These are phyloP conservation scores for Kryptolebias marmoratus DNA, from an alignment of 2,113 vertebrate genomes.

Conservation along the genomic window DNA sequence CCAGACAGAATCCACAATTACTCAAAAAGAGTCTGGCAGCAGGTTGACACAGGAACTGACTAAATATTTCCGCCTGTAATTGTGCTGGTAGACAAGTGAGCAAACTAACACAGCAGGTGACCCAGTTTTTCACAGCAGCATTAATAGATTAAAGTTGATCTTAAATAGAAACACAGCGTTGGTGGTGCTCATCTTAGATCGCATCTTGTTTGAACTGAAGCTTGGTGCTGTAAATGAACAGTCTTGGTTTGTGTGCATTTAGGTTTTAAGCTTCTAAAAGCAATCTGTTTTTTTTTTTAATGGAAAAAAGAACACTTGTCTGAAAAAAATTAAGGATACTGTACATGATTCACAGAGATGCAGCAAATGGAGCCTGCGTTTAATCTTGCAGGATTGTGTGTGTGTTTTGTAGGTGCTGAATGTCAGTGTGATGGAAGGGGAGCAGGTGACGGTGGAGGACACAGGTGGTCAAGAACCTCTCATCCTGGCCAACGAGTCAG, in stretches of 20 bases:
- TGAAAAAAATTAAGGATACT: neutral
- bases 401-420: slow-evolving; percentile 86
- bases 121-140: slow-evolving; percentile 44
- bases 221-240: slow-evolving; percentile 9
- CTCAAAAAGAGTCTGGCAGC: slow-evolving; percentile 18
- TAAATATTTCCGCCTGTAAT: slow-evolving; percentile 11
- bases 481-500: slow-evolving; percentile 90
- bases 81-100: slow-evolving; percentile 15
- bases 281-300: slow-evolving; percentile 7
- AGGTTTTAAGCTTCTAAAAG: neutral
- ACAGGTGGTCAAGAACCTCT: slow-evolving; percentile 84
- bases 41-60: slow-evolving; percentile 29
- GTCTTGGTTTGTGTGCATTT: neutral
- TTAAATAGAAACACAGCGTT: slow-evolving; percentile 12
- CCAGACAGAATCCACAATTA: slow-evolving; percentile 40
- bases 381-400: neutral
- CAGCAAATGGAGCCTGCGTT: neutral
- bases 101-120: slow-evolving; percentile 40
- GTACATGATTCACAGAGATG: neutral
- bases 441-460: slow-evolving; percentile 89
- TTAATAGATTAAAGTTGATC: slow-evolving; percentile 22
- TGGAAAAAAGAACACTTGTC: too few species aligned
- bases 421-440: slow-evolving; percentile 87
- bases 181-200: slow-evolving; percentile 15
- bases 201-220: slow-evolving; percentile 33